phyloP scores from a whole-genome alignment of 2,888 invertebrate genomes.

The Eupithecia centaureata region DNA sequence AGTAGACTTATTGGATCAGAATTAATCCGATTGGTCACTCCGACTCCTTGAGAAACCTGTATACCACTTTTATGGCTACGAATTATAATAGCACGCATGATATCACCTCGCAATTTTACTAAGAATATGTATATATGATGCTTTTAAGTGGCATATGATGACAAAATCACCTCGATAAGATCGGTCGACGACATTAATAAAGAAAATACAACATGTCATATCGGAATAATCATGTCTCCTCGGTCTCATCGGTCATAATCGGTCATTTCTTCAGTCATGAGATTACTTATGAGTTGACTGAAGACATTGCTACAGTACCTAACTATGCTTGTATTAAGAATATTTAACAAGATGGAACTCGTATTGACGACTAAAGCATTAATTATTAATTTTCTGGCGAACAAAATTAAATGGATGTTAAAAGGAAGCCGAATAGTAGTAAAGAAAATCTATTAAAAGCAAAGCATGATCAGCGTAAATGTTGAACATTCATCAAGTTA shows the following conservation, averaged over 20 bases:
- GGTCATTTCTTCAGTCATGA: no score
- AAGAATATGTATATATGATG: not conserved
- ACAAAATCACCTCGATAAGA: not conserved
- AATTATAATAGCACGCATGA: not conserved
- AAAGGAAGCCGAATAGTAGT: not conserved
- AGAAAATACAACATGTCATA: not conserved
- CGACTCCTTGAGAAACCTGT: slow-evolving; percentile 15
- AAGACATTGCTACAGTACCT: not conserved
- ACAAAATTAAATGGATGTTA: not conserved
- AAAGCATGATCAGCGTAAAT: slow-evolving; percentile 16
- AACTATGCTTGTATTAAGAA: not conserved
- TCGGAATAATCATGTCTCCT: not conserved
- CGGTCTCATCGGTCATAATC: no score
- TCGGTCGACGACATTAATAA: not conserved
- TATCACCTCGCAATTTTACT: slow-evolving; percentile 2
- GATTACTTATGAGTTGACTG: no score
- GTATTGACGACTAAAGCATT: not conserved
- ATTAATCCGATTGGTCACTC: slow-evolving; percentile 18
- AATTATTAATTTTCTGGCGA: not conserved
- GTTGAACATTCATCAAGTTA: slow-evolving; percentile 60
- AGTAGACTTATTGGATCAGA: slow-evolving; percentile 18
- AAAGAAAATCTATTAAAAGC: not conserved
- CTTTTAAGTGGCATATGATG: not conserved
- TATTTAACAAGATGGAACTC: not conserved
- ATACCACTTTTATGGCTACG: slow-evolving; percentile 5